Conservation (phyloP, 2,888 invertebrate species). For the Apodemia mormo region DNA sequence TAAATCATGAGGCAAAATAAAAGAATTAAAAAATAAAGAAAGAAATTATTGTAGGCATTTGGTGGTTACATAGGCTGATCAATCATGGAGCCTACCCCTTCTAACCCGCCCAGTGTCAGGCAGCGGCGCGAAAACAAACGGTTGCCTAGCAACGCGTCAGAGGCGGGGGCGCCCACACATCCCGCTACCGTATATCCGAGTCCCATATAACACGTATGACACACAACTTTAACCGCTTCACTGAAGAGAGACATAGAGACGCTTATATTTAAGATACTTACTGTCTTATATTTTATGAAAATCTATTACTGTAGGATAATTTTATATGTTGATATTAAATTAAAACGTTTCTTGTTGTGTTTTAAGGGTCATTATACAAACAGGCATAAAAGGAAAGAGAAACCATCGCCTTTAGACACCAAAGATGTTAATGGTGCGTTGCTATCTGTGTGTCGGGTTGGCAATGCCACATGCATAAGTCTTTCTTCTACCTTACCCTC, state of each 20-base stretch:
- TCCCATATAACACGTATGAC: constrained; percentile 60
- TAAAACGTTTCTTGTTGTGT: no score
- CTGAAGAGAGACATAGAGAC: constrained; percentile 34
- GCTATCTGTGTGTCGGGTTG: no score
- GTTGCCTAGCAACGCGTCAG: constrained; percentile 69
- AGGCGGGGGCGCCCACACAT: constrained; percentile 49
- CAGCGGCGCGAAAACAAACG: constrained; percentile 76
- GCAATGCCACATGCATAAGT: no score
- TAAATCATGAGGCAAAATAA: constrained; percentile 9
- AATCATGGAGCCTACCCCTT: constrained; percentile 80
- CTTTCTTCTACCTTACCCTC: no score
- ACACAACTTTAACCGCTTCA: constrained; percentile 42
- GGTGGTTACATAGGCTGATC: constrained; percentile 77
- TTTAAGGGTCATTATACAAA: no score
- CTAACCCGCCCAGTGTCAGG: constrained; percentile 72
- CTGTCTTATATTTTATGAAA: background rate
- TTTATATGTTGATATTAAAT: background rate
- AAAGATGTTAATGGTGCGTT: no score
- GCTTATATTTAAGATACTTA: constrained; percentile 11
- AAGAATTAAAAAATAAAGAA: constrained; percentile 43
- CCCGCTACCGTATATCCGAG: constrained; percentile 62
- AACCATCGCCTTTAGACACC: no score
- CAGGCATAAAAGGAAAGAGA: no score
- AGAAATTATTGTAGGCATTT: constrained; percentile 68
- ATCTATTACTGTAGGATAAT: background rate